Evolutionary conservation across 2,888 invertebrate species (phyloP).

Genomic region (Blastobasis lacticolella): DNA sequence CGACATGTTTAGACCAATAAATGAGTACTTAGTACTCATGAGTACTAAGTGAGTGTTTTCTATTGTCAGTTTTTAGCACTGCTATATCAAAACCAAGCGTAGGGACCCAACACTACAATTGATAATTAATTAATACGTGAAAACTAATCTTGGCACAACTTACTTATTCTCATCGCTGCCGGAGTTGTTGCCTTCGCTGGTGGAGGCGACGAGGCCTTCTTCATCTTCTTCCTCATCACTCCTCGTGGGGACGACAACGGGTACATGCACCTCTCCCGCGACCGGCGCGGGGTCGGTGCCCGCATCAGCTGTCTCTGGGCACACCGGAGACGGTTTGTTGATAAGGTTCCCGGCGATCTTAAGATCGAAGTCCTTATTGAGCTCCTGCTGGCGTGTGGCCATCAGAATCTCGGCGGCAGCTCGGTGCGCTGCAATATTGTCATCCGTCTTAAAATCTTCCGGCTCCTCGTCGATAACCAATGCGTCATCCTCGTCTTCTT

Average conservation of each 20-base stretch:
- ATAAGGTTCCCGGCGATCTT: slow-evolving; percentile 74
- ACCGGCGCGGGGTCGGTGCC: slow-evolving; percentile 45
- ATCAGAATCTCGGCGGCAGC: slow-evolving; percentile 75
- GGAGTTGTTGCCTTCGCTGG: slow-evolving; percentile 88
- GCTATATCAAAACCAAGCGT: no score
- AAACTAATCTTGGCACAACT: slow-evolving; percentile 26
- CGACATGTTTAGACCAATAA: no score
- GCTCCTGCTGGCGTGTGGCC: slow-evolving; percentile 62
- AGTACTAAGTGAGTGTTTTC: no score
- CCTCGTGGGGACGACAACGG: slow-evolving; percentile 70
- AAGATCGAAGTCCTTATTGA: slow-evolving; percentile 65
- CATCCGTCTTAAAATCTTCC: slow-evolving; percentile 45
- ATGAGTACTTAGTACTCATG: no score
- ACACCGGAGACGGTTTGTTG: slow-evolving; percentile 54
- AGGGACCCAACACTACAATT: no score
- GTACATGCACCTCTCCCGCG: slow-evolving; percentile 80
- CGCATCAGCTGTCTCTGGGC: slow-evolving; percentile 60
- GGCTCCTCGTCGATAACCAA: slow-evolving; percentile 80
- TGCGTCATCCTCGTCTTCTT: slow-evolving; percentile 79
- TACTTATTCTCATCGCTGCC: slow-evolving; percentile 88
- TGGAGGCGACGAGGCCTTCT: slow-evolving; percentile 85
- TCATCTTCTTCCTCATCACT: slow-evolving; percentile 82
- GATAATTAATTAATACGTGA: no score
- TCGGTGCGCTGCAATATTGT: slow-evolving; percentile 66
- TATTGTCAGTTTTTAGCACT: no score